Conservation (phyloP, 1,140 invertebrate genomes). For the Penaeus indicus region DNA sequence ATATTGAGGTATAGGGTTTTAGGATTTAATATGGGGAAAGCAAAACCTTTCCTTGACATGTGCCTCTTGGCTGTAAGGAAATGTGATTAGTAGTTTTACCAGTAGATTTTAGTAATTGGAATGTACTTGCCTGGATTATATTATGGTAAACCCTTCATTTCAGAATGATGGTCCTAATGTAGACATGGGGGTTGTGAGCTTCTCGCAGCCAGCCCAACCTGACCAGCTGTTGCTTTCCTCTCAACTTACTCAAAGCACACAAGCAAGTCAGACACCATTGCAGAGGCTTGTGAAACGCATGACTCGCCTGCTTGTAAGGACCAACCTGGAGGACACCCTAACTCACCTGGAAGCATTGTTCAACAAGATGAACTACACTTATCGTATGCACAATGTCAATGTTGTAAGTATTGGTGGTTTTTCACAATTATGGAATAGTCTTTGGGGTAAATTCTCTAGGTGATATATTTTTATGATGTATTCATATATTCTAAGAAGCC, state of each 20-base stretch:
- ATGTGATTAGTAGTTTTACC: too few relatives aligned
- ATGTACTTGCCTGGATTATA: not conserved
- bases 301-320: slow-evolving; percentile 90
- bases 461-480: not conserved
- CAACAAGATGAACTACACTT: slow-evolving; percentile 75
- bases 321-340: slow-evolving; percentile 77
- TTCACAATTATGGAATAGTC: slow-evolving; percentile 12
- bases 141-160: not conserved
- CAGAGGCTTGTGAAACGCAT: slow-evolving; percentile 89
- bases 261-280: slow-evolving; percentile 75
- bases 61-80: too few relatives aligned
- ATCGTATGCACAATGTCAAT: slow-evolving; percentile 74
- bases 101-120: too few relatives aligned
- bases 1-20: too few relatives aligned
- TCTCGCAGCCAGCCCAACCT: slow-evolving; percentile 88
- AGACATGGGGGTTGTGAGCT: slow-evolving; percentile 69
- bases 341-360: slow-evolving; percentile 76
- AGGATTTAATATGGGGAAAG: too few relatives aligned
- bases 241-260: slow-evolving; percentile 73
- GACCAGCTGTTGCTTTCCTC: slow-evolving; percentile 86
- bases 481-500: slow-evolving; percentile 36
- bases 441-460: not conserved
- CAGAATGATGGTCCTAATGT: slow-evolving; percentile 53
- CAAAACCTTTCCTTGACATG: too few relatives aligned
- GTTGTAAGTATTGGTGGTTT: slow-evolving; percentile 72